Base-by-base conservation (phyloP, 2,797 vertebrate species). In the Aulostomus chinensis region DNA sequence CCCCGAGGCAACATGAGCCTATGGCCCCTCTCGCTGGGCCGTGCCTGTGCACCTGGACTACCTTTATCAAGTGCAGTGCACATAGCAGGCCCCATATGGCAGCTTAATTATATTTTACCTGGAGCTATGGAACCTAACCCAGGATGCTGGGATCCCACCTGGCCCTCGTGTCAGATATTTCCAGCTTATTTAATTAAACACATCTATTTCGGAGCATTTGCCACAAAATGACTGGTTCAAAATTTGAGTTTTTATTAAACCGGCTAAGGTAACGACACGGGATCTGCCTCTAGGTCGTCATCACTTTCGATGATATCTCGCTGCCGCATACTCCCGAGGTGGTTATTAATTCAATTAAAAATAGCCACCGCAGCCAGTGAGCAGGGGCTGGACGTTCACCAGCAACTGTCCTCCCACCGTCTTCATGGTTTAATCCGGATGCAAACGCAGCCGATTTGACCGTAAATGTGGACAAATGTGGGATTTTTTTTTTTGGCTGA, bases 401-500 rank as follows among this genome's bases (percentile, higher is more conserved):
- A n/a, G n/a, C n/a, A n/a, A n/a, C n/a, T n/a, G n/a, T n/a, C n/a
- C n/a, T n/a, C n/a, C n/a, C n/a, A n/a, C n/a, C 49, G 31, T 62
- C 40, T 51, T 30, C 32, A 53, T 65, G 16, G 25, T 78, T 66
- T 69, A 68, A 80, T 78, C 22, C 51, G 41, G 32, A 80, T 82
- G 62, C 62, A 74, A 78, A 81, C 67, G 54, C 32, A 39, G 30
- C 57, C 60, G 32, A 50, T 74, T 76, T 68, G 49, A 67, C 65
- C 76, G 70, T 61, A 83, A 89, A 86, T 80, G 81, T 81, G 76
- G 65, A 81, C 71, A 83, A 82, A 87, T 84, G 80, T 72, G 75
- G 53, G 56, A 84, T 88, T 58, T 87, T n/a, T n/a, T n/a, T n/a
- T n/a, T n/a, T n/a, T n/a, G n/a, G n/a, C n/a, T n/a, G n/a, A n/a